These are phyloP conservation scores for Drosophila flavopinicola DNA, from an alignment of 2,888 invertebrate species.

Conservation along the genomic window DNA sequence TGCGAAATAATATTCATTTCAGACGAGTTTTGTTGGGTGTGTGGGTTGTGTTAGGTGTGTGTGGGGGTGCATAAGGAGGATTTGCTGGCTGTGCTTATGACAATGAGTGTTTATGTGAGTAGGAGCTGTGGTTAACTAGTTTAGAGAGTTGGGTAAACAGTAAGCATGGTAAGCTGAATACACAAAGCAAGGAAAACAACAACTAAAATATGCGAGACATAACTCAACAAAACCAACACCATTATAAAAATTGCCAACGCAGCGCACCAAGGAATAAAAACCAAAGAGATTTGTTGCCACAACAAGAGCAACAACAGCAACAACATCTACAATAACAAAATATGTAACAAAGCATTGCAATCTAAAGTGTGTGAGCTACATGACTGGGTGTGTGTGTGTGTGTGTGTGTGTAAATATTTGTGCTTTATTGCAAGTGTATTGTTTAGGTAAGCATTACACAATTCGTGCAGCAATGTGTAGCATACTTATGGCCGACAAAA, in stretches of 20 bases:
- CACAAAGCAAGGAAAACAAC: constrained; percentile 16
- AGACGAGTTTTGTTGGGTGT: constrained; percentile 5
- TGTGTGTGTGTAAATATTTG: constrained; percentile 68
- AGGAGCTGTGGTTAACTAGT: constrained; percentile 46
- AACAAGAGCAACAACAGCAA: constrained; percentile 15
- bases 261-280: constrained; percentile 23
- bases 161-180: constrained; percentile 4
- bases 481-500: constrained; percentile 45
- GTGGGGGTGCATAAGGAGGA: constrained; percentile 23
- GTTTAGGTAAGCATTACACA: constrained; percentile 58
- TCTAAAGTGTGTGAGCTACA: constrained; percentile 39
- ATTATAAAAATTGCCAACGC: constrained; percentile 61
- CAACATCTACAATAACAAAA: constrained; percentile 13
- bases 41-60: neutral
- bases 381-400: constrained; percentile 8
- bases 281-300: constrained; percentile 48
- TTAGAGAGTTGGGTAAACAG: constrained; percentile 39
- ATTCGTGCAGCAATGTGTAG: constrained; percentile 37
- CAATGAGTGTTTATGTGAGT: constrained; percentile 30
- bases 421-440: constrained; percentile 55
- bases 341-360: constrained; percentile 44
- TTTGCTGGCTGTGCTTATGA: constrained; percentile 27
- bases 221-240: constrained; percentile 70
- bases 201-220: constrained; percentile 49
- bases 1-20: constrained; percentile 77